Evolutionary conservation across 2,888 invertebrate species (phyloP).

Genomic region (Gibbula magus): DNA sequence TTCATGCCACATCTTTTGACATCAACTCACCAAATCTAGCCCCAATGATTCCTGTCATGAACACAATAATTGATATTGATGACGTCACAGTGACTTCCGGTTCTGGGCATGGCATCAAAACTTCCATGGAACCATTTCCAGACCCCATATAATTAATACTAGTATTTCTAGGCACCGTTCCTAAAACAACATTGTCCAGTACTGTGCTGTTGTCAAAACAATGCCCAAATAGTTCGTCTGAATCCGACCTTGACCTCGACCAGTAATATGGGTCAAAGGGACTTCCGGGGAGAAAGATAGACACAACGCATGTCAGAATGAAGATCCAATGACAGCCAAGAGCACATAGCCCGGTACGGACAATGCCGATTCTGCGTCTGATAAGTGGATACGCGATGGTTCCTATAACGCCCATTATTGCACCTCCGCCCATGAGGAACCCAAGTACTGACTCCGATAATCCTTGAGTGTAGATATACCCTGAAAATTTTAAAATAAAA

Average conservation of each 20-base stretch:
- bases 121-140: neutral
- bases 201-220: too few species aligned
- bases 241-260: neutral
- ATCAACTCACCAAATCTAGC: slow-evolving; percentile 70
- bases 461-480: slow-evolving; percentile 73
- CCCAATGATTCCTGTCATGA: slow-evolving; percentile 69
- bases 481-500: slow-evolving; percentile 45
- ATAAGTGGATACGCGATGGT: slow-evolving; percentile 74
- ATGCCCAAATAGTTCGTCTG: too few species aligned
- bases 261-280: slow-evolving; percentile 69
- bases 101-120: neutral
- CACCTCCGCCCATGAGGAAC: slow-evolving; percentile 73
- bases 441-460: slow-evolving; percentile 73
- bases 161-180: neutral
- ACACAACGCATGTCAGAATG: slow-evolving; percentile 71
- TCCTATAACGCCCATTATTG: slow-evolving; percentile 75
- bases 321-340: slow-evolving; percentile 51
- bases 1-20: too few species aligned
- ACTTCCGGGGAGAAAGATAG: slow-evolving; percentile 76
- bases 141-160: neutral
- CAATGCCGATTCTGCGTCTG: slow-evolving; percentile 66
- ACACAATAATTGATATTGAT: slow-evolving; percentile 63
- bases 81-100: slow-evolving; percentile 23
- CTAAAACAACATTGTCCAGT: too few species aligned
- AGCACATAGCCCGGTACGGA: slow-evolving; percentile 63